A percentile compares a stretch with the other conserved stretches of the same genome.
Evolutionary conservation across 1,140 invertebrate genomes (phyloP).

Genomic region (Lordiphosa clarofinis): DNA sequence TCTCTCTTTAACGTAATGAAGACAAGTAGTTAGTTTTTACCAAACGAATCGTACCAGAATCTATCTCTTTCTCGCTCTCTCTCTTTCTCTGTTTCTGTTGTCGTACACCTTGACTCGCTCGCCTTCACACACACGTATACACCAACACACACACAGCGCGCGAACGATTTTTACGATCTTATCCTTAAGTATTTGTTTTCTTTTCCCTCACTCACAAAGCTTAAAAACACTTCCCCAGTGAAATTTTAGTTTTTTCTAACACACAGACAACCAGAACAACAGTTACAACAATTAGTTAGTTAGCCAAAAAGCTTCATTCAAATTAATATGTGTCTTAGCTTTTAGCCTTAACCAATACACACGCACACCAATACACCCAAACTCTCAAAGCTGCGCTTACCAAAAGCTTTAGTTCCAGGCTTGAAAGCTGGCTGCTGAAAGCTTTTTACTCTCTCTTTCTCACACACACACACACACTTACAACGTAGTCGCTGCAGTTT

Average conservation of each 20-base stretch:
- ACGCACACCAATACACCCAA: constrained; percentile 6
- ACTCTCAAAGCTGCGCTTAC: constrained; percentile 31
- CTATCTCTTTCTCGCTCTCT: constrained; percentile 5
- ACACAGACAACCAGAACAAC: constrained; percentile 33
- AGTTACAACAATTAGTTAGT: constrained; percentile 59
- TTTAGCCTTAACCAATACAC: constrained; percentile 59
- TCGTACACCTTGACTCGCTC: constrained; percentile 46
- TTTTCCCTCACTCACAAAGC: background rate
- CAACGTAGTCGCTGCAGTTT: constrained; percentile 44
- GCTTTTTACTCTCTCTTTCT: background rate
- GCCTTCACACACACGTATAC: constrained; percentile 25
- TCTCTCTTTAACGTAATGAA: constrained; percentile 8
- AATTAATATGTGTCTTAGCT: constrained; percentile 71
- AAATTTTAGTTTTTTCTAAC: constrained; percentile 30
- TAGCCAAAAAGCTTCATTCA: constrained; percentile 66
- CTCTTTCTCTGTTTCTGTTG: constrained; percentile 19
- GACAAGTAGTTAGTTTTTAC: constrained; percentile 25
- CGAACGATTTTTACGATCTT: constrained; percentile 11
- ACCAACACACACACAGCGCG: constrained; percentile 2
- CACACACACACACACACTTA: constrained; percentile 21
- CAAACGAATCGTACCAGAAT: constrained; percentile 15
- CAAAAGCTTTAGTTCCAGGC: constrained; percentile 17
- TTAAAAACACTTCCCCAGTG: no score
- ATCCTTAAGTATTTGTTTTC: constrained; percentile 9
- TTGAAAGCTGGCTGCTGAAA: constrained; percentile 19